Evolutionary conservation across 2,888 invertebrate species (phyloP).

Genomic region (Alsophila aescularia): DNA sequence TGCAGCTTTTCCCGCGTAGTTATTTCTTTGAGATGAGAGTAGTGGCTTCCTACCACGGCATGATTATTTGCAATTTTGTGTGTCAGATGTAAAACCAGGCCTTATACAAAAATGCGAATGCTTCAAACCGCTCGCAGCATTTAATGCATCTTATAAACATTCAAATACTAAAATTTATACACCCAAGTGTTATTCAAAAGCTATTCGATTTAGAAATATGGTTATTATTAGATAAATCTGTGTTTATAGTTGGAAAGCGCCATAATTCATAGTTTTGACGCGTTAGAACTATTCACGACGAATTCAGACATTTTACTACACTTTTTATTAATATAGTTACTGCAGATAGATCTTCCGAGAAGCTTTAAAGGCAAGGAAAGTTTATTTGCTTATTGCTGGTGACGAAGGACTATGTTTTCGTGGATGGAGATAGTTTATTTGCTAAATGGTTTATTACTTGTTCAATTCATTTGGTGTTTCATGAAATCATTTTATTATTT

Average conservation of each 20-base stretch:
- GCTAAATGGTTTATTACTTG: background rate
- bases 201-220: slow-evolving; percentile 19
- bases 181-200: slow-evolving; percentile 13
- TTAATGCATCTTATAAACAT: background rate
- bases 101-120: too few relatives aligned
- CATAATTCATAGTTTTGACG: background rate
- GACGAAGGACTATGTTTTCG: background rate
- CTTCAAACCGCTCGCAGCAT: too few relatives aligned
- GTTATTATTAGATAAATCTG: slow-evolving; percentile 19
- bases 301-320: background rate
- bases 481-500: too few relatives aligned
- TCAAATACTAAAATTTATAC: slow-evolving; percentile 8
- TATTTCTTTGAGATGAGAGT: too few relatives aligned
- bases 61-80: too few relatives aligned
- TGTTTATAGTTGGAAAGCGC: slow-evolving; percentile 9
- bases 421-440: background rate
- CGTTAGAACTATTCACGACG: background rate
- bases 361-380: background rate
- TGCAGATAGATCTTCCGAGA: background rate
- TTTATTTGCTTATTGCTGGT: background rate
- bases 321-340: slow-evolving; percentile 4
- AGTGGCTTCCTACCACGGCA: too few relatives aligned
- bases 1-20: too few relatives aligned
- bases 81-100: too few relatives aligned
- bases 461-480: background rate